Evolutionary conservation across 2,797 vertebrate genomes (phyloP), one percentile per base, ranked within the genome.

Genomic region (Huso huso): DNA sequence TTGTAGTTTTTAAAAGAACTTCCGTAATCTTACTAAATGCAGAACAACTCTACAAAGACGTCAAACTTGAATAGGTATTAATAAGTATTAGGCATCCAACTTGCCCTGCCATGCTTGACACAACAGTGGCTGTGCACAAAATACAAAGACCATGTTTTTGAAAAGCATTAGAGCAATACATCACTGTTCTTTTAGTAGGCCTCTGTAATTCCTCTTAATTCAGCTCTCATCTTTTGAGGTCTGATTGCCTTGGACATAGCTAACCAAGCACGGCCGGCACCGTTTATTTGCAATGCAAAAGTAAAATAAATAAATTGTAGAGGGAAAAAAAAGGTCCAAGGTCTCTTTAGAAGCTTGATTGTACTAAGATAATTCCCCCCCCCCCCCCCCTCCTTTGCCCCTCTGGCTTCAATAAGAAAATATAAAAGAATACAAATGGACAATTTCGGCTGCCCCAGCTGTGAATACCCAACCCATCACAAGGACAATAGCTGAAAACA

Each of bases 381-480:
- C 23, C 65, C 23, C 23, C 23, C 23, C 23, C 23, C 23, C 23
- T 37, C 23, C 23, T 37, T 37, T 82, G 67, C 82, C 87, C 89
- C 87, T 88, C 86, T 87, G 88, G 88, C 89, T 82, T 79, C 86
- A 90, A 91, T 91, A 89, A 89, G 84, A 77, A 67, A 81, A 78
- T 79, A 88, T 88, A 88, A 87, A 91, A 86, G 86, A 88, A 84
- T 82, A 89, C 89, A 90, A 90, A 90, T 86, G 88, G 87, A 89
- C 89, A 91, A 91, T 91, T 91, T 91, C 81, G 84, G 83, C 84
- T 86, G 88, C 83, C 88, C 90, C 90, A 87, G 84, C 88, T 90
- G 87, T 89, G 89, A 92, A 91, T 90, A 81, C 79, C 84, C 89
- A 87, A 84, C 87, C 90, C 89, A 92, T 94, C 85, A 91, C 68